Evolutionary conservation across 2,888 invertebrate species (phyloP).

Genomic region (Calephelis perditalis): DNA sequence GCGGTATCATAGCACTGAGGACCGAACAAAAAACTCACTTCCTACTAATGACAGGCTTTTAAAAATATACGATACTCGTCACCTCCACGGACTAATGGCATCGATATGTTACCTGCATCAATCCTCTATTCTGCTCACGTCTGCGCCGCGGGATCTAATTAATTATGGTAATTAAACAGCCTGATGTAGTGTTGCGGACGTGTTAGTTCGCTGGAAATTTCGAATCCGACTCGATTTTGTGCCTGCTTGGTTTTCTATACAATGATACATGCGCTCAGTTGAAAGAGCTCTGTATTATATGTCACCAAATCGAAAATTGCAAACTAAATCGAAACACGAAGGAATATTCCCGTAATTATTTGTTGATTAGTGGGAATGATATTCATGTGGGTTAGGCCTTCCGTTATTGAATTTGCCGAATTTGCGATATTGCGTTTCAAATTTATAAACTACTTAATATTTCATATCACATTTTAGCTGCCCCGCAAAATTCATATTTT

Average conservation of each 20-base stretch:
- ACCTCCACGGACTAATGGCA: slow-evolving; percentile 55
- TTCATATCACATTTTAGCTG: too few species aligned
- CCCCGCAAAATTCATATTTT: too few species aligned
- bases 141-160: slow-evolving; percentile 68
- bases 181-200: slow-evolving; percentile 44
- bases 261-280: slow-evolving; percentile 17
- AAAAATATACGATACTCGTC: slow-evolving; percentile 59
- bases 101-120: slow-evolving; percentile 70
- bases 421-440: neutral
- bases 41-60: slow-evolving; percentile 69
- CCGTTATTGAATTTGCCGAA: too few species aligned
- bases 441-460: too few species aligned
- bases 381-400: neutral
- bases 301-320: slow-evolving; percentile 2
- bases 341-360: too few species aligned
- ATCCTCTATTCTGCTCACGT: slow-evolving; percentile 70
- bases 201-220: slow-evolving; percentile 39
- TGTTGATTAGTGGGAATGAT: too few species aligned
- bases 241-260: slow-evolving; percentile 30
- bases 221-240: slow-evolving; percentile 41
- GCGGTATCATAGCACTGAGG: slow-evolving; percentile 45
- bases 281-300: neutral
- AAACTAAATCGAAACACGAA: too few species aligned
- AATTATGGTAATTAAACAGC: slow-evolving; percentile 74
- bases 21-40: slow-evolving; percentile 53